Evolutionary conservation across 2,797 vertebrate genomes (phyloP).

Genomic region (Balearica regulorum): DNA sequence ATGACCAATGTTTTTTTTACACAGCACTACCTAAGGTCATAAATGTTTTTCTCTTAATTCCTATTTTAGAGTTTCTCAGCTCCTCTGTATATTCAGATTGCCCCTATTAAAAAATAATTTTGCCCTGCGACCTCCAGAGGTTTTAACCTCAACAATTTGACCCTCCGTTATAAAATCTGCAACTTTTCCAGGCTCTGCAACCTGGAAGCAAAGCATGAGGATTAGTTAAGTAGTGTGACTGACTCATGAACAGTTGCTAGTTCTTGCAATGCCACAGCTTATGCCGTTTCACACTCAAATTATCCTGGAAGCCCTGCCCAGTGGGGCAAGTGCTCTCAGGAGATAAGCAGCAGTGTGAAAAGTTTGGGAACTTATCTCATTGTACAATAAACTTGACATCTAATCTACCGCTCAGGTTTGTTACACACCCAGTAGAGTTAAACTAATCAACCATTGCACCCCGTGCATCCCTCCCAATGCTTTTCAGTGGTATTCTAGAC

Average conservation of each 20-base stretch:
- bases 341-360: background rate
- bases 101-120: background rate
- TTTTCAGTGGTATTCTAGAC: background rate
- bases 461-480: fast-evolving
- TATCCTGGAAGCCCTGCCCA: background rate
- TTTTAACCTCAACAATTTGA: background rate
- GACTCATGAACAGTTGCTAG: background rate
- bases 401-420: background rate
- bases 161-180: background rate
- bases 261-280: background rate
- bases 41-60: background rate
- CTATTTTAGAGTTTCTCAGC: background rate
- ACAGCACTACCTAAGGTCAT: background rate
- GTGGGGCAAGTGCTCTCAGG: background rate
- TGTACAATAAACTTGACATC: background rate
- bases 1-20: background rate
- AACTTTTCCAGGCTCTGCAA: background rate
- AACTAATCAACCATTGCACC: background rate
- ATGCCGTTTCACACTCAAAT: background rate
- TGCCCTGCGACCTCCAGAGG: background rate
- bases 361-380: background rate
- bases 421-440: background rate
- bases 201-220: background rate
- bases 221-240: background rate
- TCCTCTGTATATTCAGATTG: background rate